Evolutionary conservation across 1,140 invertebrate species (phyloP), one percentile per base, ranked within the genome.

Genomic region (Formica selysi): DNA sequence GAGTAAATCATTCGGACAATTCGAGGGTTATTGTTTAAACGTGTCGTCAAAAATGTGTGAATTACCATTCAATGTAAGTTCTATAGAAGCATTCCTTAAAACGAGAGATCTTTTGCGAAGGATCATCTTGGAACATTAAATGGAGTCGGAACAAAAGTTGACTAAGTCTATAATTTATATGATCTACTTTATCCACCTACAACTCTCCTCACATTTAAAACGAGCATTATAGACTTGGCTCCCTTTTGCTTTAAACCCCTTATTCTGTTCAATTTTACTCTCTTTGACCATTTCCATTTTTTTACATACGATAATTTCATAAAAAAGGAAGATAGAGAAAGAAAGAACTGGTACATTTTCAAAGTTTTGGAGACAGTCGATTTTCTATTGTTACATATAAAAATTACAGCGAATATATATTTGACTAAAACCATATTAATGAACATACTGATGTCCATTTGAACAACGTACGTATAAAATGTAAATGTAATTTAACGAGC

Each of bases 151-250:
- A 59, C 51, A 41, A 81, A 61, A 73, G 67, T 71, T 38, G 11
- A 44, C 67, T 13, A 59, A 74, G 68, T 59, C 68, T 44, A 32
- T 74, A 83, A 83, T 81, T 81, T 81, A 73, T 62, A 62, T 44
- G 57, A 4, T 74, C 54, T 29, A 74, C 41, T 83, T 74, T 81
- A 41, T 13, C 11, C 51, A 19, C 19, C 36, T 73, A 44, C 38
- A 41, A 73, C 54, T 61, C 41, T 48, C 48, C 13, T 71, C 26
- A n/a, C 65, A 7, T 73, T 81, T 59, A 11, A 61, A 83, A 22
- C n/a, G 16, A 32, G 38, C 44, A 73, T 81, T 71, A 71, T 22
- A 36, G 54, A 32, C 6, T 19, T 36, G 54, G 13, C n/a, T 57
- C 5, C 32, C 68, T 74, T 83, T 36, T 61, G n/a, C 57, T 61